Evolutionary conservation across 1,140 invertebrate species (phyloP).

Genomic region (Sesamia nonagrioides): DNA sequence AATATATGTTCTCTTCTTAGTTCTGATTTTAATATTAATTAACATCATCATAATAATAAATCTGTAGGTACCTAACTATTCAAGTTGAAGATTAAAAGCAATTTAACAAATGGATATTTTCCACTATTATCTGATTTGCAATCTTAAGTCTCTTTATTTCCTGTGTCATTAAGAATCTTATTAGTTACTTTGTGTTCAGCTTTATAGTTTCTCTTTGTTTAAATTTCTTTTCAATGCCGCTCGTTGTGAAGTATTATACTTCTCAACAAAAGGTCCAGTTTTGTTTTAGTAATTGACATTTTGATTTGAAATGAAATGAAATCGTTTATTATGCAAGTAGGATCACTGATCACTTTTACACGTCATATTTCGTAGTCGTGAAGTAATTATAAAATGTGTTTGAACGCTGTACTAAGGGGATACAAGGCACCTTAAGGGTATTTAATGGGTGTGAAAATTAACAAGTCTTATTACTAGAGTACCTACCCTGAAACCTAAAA

Average conservation of each 20-base stretch:
- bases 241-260: not conserved
- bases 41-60: not conserved
- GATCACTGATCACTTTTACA: no score
- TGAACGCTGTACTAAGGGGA: no score
- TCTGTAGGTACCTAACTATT: not conserved
- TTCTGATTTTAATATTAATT: not conserved
- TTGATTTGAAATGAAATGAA: not conserved
- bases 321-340: no score
- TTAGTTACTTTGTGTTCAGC: conserved; percentile 27
- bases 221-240: conserved; percentile 5
- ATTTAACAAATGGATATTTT: not conserved
- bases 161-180: conserved; percentile 6
- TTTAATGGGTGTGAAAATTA: no score
- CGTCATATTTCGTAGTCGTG: no score
- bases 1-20: not conserved
- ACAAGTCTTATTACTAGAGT: no score
- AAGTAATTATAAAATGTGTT: no score
- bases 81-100: not conserved
- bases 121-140: conserved; percentile 3
- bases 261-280: not conserved
- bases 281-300: not conserved
- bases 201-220: conserved; percentile 10
- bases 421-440: no score
- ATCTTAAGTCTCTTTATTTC: conserved; percentile 2
- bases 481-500: no score